Base-by-base conservation (phyloP, 1,140 invertebrate genomes). In the Papilio glaucus region DNA sequence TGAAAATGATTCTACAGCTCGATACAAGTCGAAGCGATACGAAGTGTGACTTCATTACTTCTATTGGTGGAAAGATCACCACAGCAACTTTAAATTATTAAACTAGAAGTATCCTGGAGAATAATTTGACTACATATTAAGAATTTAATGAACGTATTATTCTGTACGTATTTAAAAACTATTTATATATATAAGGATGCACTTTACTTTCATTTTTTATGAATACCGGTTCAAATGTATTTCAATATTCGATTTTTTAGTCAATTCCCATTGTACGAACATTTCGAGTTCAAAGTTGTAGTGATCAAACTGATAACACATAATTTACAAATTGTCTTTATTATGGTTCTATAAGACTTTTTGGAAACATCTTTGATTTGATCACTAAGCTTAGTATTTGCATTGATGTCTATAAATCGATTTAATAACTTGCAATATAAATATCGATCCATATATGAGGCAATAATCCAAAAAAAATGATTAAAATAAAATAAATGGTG, bases 1-100 rank as follows among this genome's bases (percentile, higher is more conserved):
- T 69, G 2, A n/a, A 42, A 53, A n/a, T 49, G 10, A 49, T 69
- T 49, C 45, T n/a, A 37, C 18, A 69, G n/a, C 67, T 63, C 2
- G 10, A 41, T 9, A 41, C 12, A 10, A 24, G 12, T 68, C 12
- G 24, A 29, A 42, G 9, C 41, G 63, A 26, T 26, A 65, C 13
- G 18, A 29, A 65, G n/a, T 65, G 9, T 21, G 33, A 39, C n/a
- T 24, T 18, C 18, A 39, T 10, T 29, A 29, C 18, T 42, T 41
- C 33, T 53, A 53, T 24, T 24, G 18, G 6, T 21, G 10, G 18
- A 24, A 67, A 67, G 21, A 41, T 42, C 63, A 41, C 15, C 21
- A 24, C 9, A 41, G 39, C 21, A 13, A 26, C 63, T 53, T 24
- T 53, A 10, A 33, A 33, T 33, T 33, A 53, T 53, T 24, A 24